Percentiles rank a stretch among this genome's conserved stretches.
Conservation (phyloP, 2,888 invertebrate genomes). For the Euproctis similis region DNA sequence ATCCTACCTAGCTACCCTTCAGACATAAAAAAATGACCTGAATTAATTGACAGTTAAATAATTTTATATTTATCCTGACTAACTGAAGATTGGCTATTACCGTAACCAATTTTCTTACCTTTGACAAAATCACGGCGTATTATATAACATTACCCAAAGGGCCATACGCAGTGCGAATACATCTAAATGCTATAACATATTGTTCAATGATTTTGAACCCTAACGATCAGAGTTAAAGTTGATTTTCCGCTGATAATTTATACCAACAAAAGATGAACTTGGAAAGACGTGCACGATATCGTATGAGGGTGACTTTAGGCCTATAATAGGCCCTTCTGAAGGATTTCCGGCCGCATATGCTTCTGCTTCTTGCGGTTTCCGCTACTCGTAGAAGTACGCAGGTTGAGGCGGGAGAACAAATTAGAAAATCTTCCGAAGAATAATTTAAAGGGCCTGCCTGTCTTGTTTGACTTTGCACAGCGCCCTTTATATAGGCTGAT, state of each 20-base stretch:
- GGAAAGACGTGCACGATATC: slow-evolving; percentile 44
- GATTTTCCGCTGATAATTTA: slow-evolving; percentile 37
- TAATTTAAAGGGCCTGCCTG: slow-evolving; percentile 63
- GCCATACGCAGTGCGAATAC: slow-evolving; percentile 65
- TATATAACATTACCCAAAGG: slow-evolving; percentile 72
- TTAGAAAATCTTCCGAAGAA: slow-evolving; percentile 74
- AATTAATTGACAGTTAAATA: slow-evolving; percentile 40
- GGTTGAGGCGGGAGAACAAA: slow-evolving; percentile 59
- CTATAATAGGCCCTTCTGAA: slow-evolving; percentile 44
- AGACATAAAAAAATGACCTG: slow-evolving; percentile 10
- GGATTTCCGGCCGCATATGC: slow-evolving; percentile 39
- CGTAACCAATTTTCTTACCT: slow-evolving; percentile 74
- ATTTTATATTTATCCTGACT: slow-evolving; percentile 52
- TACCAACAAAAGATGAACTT: slow-evolving; percentile 40
- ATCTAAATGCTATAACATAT: slow-evolving; percentile 28
- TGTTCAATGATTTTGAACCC: slow-evolving; percentile 44
- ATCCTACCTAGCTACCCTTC: too few species aligned
- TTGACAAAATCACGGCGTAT: slow-evolving; percentile 72
- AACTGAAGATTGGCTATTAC: slow-evolving; percentile 63
- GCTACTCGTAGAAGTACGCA: slow-evolving; percentile 44
- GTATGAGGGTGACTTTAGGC: slow-evolving; percentile 47
- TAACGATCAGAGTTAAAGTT: slow-evolving; percentile 54
- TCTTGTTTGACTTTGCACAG: slow-evolving; percentile 45
- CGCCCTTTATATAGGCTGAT: too few species aligned
- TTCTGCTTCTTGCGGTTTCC: slow-evolving; percentile 36